Percentiles rank a stretch among this genome's conserved stretches.
Conservation (phyloP, 2,113 vertebrate species). For the Scatophagus argus region DNA sequence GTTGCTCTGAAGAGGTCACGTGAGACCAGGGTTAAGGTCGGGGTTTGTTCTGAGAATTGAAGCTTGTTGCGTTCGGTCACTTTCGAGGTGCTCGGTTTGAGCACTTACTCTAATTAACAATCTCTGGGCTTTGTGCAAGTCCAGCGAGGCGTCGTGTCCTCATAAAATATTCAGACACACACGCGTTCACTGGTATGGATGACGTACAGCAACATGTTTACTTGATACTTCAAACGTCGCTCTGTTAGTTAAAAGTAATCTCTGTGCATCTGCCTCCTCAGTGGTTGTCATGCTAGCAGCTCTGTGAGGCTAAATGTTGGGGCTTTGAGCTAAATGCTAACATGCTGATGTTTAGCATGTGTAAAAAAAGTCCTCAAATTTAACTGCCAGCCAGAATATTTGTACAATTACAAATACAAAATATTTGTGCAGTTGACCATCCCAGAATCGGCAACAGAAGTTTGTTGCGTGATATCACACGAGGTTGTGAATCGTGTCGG, state of each 20-base stretch:
- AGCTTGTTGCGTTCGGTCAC: conserved; percentile 9
- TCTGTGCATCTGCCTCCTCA: conserved; percentile 9
- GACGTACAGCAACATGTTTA: conserved; percentile 1
- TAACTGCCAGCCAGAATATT: too few species aligned
- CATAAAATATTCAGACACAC: conserved; percentile 66
- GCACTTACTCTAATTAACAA: conserved; percentile 75
- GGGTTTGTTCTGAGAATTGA: background rate
- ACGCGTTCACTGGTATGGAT: conserved; percentile 14
- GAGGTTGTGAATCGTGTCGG: too few species aligned
- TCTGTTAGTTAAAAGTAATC: conserved; percentile 51
- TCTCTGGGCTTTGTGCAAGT: conserved; percentile 51
- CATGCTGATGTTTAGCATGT: background rate
- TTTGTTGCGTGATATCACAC: too few species aligned
- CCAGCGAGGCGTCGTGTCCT: conserved; percentile 45
- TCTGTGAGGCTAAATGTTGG: background rate
- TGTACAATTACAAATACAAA: too few species aligned
- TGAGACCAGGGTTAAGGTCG: background rate
- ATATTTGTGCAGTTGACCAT: too few species aligned
- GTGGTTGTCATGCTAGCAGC: background rate
- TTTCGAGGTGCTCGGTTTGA: conserved; percentile 6
- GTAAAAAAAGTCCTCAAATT: too few species aligned
- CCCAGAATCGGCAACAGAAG: too few species aligned
- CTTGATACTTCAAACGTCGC: conserved; percentile 17
- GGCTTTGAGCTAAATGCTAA: background rate
- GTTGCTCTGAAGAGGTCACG: conserved; percentile 10